Conservation (phyloP, 2,888 invertebrate species). For the Drosophila anceps region DNA sequence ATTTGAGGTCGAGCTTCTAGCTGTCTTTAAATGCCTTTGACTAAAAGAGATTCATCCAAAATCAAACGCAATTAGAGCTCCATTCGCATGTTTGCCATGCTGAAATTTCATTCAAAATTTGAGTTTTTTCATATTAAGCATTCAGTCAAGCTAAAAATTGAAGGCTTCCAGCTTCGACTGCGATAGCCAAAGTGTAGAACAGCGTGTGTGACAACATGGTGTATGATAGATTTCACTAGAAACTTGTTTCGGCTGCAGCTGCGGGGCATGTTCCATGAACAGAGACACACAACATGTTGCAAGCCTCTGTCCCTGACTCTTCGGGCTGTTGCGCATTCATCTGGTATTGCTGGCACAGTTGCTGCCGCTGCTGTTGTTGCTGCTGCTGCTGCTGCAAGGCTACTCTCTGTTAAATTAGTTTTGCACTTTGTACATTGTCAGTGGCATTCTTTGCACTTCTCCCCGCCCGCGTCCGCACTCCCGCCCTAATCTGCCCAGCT, state of each 20-base stretch:
- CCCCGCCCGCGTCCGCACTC: not conserved
- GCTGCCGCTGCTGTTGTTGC: not conserved
- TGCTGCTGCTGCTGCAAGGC: slow-evolving; percentile 51
- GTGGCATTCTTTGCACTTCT: slow-evolving; percentile 78
- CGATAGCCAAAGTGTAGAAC: slow-evolving; percentile 15
- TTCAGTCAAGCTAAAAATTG: slow-evolving; percentile 11
- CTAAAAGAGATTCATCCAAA: too few species aligned
- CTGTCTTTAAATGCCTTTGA: too few species aligned
- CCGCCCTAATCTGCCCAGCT: not conserved
- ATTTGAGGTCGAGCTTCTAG: too few species aligned
- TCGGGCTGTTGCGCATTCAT: slow-evolving; percentile 60
- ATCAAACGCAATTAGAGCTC: not conserved
- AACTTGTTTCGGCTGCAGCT: slow-evolving; percentile 47
- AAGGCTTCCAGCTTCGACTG: slow-evolving; percentile 10
- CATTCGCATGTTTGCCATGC: not conserved
- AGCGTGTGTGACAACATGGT: slow-evolving; percentile 55
- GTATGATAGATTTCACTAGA: slow-evolving; percentile 71
- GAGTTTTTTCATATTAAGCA: not conserved
- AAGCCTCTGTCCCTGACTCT: slow-evolving; percentile 34
- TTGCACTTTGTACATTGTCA: slow-evolving; percentile 82
- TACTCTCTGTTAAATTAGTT: slow-evolving; percentile 82
- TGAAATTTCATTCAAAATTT: not conserved
- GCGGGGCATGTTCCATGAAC: slow-evolving; percentile 34
- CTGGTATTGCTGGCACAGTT: slow-evolving; percentile 16
- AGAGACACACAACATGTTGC: slow-evolving; percentile 55